phyloP scores from a whole-genome alignment of 2,797 vertebrate species.

The Falco concolor region DNA sequence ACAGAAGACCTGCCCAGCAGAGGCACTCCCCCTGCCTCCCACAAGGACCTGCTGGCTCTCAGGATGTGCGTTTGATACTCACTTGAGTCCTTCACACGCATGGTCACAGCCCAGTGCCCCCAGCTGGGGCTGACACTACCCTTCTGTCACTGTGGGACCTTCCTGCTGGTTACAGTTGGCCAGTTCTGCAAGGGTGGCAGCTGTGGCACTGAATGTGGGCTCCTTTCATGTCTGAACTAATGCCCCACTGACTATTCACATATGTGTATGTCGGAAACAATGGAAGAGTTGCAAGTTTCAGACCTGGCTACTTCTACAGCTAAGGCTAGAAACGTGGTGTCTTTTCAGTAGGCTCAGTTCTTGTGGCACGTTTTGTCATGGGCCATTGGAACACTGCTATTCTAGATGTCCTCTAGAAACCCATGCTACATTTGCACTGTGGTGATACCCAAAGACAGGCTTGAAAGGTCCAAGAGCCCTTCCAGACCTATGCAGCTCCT shows the following conservation, averaged over 20 bases:
- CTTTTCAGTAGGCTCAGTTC: background rate
- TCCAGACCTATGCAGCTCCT: background rate
- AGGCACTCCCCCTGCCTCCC: background rate
- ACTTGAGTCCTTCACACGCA: background rate
- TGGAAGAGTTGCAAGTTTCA: background rate
- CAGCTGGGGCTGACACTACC: background rate
- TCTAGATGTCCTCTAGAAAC: background rate
- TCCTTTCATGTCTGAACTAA: background rate
- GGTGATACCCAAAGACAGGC: background rate
- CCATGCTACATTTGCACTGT: background rate
- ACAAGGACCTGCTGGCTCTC: background rate
- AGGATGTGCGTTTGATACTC: accelerated
- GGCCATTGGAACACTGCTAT: background rate
- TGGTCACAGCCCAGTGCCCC: background rate
- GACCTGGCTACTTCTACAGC: background rate
- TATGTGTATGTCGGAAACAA: background rate
- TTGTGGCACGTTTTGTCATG: background rate
- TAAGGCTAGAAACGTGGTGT: background rate
- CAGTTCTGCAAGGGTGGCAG: background rate
- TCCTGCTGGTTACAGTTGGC: background rate
- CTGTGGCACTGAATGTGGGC: background rate
- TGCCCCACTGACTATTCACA: background rate
- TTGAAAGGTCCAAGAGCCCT: background rate
- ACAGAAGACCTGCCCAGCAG: background rate
- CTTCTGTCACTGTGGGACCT: background rate